A percentile compares a stretch with the other conserved stretches of the same genome.
phyloP scores from a whole-genome alignment of 2,113 vertebrate genomes.

The Leiothrix lutea region DNA sequence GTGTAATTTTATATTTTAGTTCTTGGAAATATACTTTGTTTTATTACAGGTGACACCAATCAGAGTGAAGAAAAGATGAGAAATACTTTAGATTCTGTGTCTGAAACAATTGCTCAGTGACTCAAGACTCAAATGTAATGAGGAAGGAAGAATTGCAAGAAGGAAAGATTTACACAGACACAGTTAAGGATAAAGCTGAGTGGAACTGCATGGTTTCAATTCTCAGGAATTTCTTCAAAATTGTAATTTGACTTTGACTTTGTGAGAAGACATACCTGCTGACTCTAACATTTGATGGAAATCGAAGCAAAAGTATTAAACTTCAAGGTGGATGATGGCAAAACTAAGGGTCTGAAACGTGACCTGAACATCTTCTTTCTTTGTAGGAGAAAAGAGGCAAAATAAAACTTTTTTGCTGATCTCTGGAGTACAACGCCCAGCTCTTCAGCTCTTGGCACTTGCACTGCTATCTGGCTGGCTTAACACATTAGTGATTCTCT shows the following conservation, averaged over 20 bases:
- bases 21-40: conserved; percentile 4
- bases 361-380: not conserved
- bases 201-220: not conserved
- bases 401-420: not conserved
- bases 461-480: not conserved
- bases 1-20: not conserved
- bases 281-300: not conserved
- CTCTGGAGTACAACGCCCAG: accelerated
- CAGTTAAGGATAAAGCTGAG: not conserved
- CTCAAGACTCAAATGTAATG: conserved; percentile 50
- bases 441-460: not conserved
- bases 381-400: not conserved
- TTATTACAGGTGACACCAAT: conserved; percentile 4
- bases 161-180: conserved; percentile 9
- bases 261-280: not conserved
- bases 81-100: conserved; percentile 6
- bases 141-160: conserved; percentile 23
- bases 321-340: not conserved
- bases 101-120: conserved; percentile 39
- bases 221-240: conserved; percentile 13
- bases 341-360: not conserved
- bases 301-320: not conserved
- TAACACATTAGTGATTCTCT: conserved; percentile 3
- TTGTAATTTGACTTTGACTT: conserved; percentile 32
- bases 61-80: not conserved